Conservation (phyloP, 2,888 invertebrate genomes). For the Lymantria dispar region DNA sequence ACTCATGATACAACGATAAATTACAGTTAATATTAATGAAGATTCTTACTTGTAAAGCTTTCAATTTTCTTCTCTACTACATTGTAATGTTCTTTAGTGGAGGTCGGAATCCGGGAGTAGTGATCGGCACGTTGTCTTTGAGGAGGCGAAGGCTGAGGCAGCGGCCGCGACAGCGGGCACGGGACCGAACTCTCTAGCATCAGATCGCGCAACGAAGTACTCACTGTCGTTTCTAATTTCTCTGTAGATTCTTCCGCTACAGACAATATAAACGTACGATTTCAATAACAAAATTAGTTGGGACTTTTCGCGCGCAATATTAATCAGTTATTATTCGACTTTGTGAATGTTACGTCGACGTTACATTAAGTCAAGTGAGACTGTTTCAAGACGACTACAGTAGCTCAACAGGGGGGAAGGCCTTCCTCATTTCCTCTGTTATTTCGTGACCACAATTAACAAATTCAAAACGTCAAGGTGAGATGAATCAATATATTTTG, state of each 20-base stretch:
- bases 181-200: constrained; percentile 41
- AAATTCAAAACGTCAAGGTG: too few relatives aligned
- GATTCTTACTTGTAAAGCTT: constrained; percentile 45
- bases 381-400: too few relatives aligned
- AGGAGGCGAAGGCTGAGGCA: constrained; percentile 61
- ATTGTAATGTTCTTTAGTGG: constrained; percentile 56
- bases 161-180: constrained; percentile 38
- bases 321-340: too few relatives aligned
- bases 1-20: neutral
- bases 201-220: constrained; percentile 56
- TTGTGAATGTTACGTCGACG: too few relatives aligned
- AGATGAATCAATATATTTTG: too few relatives aligned
- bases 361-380: too few relatives aligned
- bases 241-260: constrained; percentile 39
- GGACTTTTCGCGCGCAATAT: too few relatives aligned
- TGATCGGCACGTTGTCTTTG: constrained; percentile 58
- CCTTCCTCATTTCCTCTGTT: too few relatives aligned
- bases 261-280: too few relatives aligned
- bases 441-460: too few relatives aligned
- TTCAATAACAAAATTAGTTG: too few relatives aligned
- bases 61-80: constrained; percentile 56
- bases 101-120: constrained; percentile 64
- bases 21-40: neutral
- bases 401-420: too few relatives aligned
- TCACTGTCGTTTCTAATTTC: constrained; percentile 33